Evolutionary conservation across 2,113 vertebrate genomes (phyloP).

Genomic region (Lampris megalopsis): DNA sequence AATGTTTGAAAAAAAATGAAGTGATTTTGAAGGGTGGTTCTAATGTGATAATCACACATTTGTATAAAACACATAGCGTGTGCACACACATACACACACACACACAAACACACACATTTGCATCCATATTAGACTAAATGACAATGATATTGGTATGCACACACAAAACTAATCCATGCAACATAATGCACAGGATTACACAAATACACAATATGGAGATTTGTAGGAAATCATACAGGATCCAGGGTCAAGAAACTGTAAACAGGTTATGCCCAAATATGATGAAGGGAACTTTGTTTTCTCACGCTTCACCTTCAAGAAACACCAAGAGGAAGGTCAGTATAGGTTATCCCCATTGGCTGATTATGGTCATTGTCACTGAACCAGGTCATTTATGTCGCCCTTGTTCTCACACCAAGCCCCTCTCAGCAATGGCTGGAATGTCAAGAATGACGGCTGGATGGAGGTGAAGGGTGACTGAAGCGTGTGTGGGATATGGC

Average conservation of each 20-base stretch:
- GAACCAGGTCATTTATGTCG: constrained; percentile 34
- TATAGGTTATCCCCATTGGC: not conserved
- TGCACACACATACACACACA: not conserved
- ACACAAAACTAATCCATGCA: not conserved
- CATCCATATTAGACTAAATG: not conserved
- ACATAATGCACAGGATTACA: not conserved
- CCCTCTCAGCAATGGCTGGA: constrained; percentile 64
- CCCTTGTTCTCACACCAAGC: constrained; percentile 40
- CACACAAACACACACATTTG: not conserved
- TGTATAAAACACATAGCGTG: not conserved
- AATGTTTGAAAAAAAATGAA: no score
- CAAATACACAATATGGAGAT: not conserved
- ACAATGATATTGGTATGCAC: not conserved
- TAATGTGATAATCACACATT: not conserved
- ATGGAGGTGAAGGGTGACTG: constrained; percentile 74
- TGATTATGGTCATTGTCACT: constrained; percentile 3
- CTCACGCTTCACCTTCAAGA: not conserved
- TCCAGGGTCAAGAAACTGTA: no score
- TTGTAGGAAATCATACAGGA: not conserved
- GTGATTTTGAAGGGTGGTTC: not conserved
- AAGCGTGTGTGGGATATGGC: constrained; percentile 50
- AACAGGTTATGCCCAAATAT: no score
- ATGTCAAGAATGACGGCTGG: constrained; percentile 73
- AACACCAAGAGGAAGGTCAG: not conserved
- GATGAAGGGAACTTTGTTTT: no score